Percentiles rank a stretch among this genome's conserved stretches.
These are phyloP conservation scores for Cheilosia urbana DNA, from an alignment of 2,888 invertebrate genomes.

Conservation along the genomic window DNA sequence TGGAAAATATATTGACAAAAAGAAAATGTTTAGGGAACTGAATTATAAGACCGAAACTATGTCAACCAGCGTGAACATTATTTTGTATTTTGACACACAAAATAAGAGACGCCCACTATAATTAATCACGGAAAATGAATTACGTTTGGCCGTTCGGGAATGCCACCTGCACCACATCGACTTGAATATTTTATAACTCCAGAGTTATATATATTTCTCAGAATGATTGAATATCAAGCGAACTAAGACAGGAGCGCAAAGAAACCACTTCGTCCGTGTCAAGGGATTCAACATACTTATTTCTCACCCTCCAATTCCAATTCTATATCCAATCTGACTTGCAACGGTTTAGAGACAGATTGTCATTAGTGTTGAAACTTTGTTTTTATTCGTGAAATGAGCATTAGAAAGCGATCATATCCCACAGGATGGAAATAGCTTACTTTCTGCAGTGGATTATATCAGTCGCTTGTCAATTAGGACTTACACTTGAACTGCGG, in stretches of 20 bases:
- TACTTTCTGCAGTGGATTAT: conserved; percentile 1
- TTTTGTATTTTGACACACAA: too few species aligned
- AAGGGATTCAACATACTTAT: neutral
- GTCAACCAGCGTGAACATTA: too few species aligned
- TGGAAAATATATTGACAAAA: too few species aligned
- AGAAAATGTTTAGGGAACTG: too few species aligned
- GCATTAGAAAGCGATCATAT: neutral
- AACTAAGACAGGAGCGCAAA: neutral
- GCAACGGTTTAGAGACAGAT: neutral
- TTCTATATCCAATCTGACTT: neutral
- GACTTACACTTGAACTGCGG: neutral
- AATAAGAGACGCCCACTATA: too few species aligned
- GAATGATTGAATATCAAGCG: conserved; percentile 1
- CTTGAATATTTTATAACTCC: conserved; percentile 5
- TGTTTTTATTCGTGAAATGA: neutral
- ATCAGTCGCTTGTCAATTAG: conserved; percentile 28
- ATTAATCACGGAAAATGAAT: too few species aligned
- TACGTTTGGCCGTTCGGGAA: neutral
- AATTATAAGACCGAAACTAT: too few species aligned
- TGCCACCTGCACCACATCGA: neutral
- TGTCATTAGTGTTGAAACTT: neutral
- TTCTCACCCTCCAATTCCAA: neutral
- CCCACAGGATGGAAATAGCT: neutral
- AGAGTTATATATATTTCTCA: neutral
- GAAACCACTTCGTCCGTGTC: too few species aligned